phyloP scores from a whole-genome alignment of 2,113 vertebrate genomes.

The Macrotus californicus region DNA sequence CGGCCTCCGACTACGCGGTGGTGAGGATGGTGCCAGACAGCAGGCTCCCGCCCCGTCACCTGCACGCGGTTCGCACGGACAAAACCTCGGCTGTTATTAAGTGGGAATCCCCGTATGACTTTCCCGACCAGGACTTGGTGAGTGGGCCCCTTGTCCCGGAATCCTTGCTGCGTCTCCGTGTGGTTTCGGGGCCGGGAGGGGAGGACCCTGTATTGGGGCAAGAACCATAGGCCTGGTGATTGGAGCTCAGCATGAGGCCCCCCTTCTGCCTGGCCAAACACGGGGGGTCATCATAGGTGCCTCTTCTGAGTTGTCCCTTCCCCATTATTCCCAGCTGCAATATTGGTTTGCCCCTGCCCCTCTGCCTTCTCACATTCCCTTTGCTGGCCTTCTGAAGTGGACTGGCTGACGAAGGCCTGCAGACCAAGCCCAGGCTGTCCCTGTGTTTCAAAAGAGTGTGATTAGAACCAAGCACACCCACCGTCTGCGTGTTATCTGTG shows the following conservation, averaged over 20 bases:
- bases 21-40: slow-evolving; percentile 98
- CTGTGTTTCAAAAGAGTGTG: background rate
- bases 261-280: background rate
- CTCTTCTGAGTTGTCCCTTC: background rate
- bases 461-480: background rate
- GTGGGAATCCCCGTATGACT: slow-evolving; percentile 95
- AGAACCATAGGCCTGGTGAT: background rate
- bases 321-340: accelerated
- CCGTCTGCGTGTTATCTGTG: background rate
- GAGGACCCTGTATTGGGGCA: no score
- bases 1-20: slow-evolving; percentile 88
- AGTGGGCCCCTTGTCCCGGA: accelerated
- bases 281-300: accelerated
- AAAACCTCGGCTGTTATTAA: slow-evolving; percentile 90
- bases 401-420: background rate
- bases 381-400: background rate
- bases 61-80: slow-evolving; percentile 85
- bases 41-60: slow-evolving; percentile 92
- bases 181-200: background rate
- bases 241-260: background rate
- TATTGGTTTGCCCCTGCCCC: background rate
- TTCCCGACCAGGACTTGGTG: slow-evolving; percentile 89
- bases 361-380: background rate
- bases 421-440: background rate
- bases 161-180: background rate